These are phyloP conservation scores for Leptinotarsa lineolata DNA, from an alignment of 1,140 invertebrate species.

Conservation along the genomic window DNA sequence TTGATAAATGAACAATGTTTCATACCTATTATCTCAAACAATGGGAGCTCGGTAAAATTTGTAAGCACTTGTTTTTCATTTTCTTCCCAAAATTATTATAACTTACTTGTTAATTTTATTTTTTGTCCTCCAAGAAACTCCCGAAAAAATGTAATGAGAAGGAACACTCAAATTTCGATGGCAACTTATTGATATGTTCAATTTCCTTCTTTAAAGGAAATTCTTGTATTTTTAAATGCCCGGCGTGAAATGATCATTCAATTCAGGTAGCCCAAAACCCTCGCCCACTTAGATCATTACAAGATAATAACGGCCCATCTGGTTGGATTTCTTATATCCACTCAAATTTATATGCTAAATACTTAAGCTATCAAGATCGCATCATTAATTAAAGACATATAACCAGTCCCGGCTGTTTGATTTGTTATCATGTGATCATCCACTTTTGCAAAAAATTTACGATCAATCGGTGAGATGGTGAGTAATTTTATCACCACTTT, in stretches of 20 bases:
- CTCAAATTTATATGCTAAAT: constrained; percentile 4
- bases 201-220: no score
- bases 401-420: background rate
- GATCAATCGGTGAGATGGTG: background rate
- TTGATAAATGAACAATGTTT: no score
- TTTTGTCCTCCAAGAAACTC: no score
- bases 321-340: constrained; percentile 6
- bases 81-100: no score
- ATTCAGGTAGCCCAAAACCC: constrained; percentile 6
- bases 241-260: background rate
- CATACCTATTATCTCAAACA: no score
- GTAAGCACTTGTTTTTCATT: no score
- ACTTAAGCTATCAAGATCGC: constrained; percentile 8
- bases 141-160: no score
- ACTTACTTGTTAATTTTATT: no score
- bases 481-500: background rate
- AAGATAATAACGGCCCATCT: constrained; percentile 6
- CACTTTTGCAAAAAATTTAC: constrained; percentile 8
- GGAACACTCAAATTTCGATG: no score
- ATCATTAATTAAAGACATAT: constrained; percentile 7
- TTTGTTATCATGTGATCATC: constrained; percentile 6
- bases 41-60: no score
- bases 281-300: background rate
- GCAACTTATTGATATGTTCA: no score
- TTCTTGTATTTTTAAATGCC: no score